phyloP scores from a whole-genome alignment of 2,113 vertebrate species.

The Eolophus roseicapilla region DNA sequence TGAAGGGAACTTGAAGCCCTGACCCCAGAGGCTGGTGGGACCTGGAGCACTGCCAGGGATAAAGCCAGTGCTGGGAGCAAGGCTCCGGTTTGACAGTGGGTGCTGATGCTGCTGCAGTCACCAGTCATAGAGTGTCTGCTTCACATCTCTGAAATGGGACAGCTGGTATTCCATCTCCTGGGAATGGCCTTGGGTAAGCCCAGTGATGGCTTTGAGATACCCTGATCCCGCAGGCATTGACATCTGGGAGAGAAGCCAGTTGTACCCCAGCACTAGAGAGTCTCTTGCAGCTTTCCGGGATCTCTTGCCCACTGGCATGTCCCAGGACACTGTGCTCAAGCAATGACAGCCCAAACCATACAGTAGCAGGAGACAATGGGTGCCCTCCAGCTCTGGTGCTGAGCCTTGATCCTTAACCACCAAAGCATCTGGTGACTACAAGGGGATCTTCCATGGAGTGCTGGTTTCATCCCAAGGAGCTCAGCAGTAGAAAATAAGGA shows the following conservation, averaged over 20 bases:
- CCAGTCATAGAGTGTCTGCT: background rate
- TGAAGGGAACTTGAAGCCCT: background rate
- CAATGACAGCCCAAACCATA: background rate
- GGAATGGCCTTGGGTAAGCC: background rate
- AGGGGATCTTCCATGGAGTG: background rate
- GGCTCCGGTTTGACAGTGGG: accelerated
- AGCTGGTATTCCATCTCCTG: background rate
- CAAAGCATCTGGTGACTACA: background rate
- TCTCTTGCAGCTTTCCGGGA: background rate
- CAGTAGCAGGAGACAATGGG: background rate
- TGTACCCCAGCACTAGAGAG: background rate
- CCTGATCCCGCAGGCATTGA: too few relatives aligned
- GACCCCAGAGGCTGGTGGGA: background rate
- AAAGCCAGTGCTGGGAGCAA: accelerated
- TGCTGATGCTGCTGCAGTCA: background rate
- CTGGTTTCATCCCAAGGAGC: background rate
- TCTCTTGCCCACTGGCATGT: background rate
- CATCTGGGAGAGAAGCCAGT: background rate
- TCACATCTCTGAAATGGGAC: background rate
- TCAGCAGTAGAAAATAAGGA: background rate
- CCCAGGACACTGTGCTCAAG: background rate
- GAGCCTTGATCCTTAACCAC: background rate
- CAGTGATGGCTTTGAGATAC: background rate
- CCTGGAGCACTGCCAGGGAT: accelerated
- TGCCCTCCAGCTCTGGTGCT: background rate